phyloP scores from a whole-genome alignment of 2,113 vertebrate genomes.

The Peucedramus taeniatus region DNA sequence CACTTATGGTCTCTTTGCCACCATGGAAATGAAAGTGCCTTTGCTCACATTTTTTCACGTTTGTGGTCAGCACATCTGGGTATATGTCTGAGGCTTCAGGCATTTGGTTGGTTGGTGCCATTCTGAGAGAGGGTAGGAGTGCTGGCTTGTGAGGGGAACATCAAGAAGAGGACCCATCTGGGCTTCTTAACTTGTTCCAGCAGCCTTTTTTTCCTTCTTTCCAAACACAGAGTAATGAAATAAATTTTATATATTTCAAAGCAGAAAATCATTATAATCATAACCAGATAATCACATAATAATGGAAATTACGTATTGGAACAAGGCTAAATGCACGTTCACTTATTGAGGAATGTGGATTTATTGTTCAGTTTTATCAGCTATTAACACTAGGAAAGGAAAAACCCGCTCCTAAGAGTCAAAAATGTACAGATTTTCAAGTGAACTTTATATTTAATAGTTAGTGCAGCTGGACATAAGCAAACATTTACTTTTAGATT shows the following conservation, averaged over 20 bases:
- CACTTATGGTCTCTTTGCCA: background rate
- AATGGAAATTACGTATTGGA: background rate
- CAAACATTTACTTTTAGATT: background rate
- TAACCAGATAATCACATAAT: background rate
- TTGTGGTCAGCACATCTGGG: background rate
- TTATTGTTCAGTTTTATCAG: background rate
- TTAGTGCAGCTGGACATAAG: background rate
- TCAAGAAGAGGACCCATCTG: background rate
- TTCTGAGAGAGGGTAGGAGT: background rate
- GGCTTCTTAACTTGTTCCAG: background rate
- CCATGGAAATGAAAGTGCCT: background rate
- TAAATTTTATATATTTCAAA: background rate
- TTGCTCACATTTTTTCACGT: background rate
- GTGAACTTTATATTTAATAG: background rate
- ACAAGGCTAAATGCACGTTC: background rate
- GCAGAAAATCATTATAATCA: background rate
- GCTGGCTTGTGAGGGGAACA: background rate
- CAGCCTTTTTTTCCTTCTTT: background rate
- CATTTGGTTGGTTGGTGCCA: background rate
- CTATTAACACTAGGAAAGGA: background rate
- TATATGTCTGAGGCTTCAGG: background rate
- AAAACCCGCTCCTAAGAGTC: background rate
- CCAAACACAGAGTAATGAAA: background rate
- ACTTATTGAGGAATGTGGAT: background rate
- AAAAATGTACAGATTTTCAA: background rate